Base-by-base conservation (phyloP, 2,113 vertebrate species). In the Urocolius indicus region DNA sequence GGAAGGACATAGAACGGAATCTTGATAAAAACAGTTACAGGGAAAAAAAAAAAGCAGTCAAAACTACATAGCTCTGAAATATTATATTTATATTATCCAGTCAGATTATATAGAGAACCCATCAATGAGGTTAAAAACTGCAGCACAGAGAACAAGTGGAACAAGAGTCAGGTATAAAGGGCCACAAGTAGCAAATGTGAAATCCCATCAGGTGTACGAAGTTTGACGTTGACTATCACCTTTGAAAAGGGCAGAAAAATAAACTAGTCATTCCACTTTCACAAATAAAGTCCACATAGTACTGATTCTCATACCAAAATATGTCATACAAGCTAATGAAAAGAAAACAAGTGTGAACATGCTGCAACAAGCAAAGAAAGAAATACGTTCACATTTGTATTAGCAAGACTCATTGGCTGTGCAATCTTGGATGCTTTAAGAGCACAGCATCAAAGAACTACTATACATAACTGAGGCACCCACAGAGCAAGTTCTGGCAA, bases 51-150 rank as follows among this genome's bases (percentile, higher is more conserved):
- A 83, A 84, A 82, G 11, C 72, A 89, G 30, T 41, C 76, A 92
- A 85, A 74, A 49, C 36, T 9, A 0, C 5, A 84, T 61, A 89
- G 65, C 49, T 90, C 84, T 92, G 92, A 67, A 93, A 88, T 94
- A 96, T 78, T 94, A 88, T 94, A 96, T 78, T 94, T 93, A 59
- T 87, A 88, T 62, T 74, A 74, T 18, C 52, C n/a, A 72, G 38
- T 18, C 88, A 93, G 76, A 90, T 65, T 84, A 91, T 69, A 87
- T 0, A 84, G 45, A 72, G 69, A 90, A 75, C 16, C 48, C 83
- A 89, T 49, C 80, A 87, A 16, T 13, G 34, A 94, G 59, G 79
- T 65, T 78, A 93, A 94, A 77, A 86, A 41, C 52, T 69, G 62
- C 65, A 81, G 34, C 24, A 72, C 16, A n/a, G 17, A 62, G 57